These are phyloP conservation scores for Melanerpes formicivorus DNA, from an alignment of 2,113 vertebrate species.

Conservation along the genomic window DNA sequence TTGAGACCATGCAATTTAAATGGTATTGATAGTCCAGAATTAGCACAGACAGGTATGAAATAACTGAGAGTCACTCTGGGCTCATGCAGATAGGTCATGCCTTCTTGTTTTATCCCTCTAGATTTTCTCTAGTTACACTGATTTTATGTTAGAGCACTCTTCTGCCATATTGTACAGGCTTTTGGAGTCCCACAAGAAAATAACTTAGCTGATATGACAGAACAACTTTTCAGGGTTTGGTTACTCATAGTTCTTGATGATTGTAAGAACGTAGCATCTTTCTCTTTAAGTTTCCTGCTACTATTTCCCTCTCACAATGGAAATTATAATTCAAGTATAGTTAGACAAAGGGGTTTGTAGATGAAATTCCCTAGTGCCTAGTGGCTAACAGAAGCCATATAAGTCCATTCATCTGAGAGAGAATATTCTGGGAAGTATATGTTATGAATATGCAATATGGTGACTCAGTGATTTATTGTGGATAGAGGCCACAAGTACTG, in stretches of 20 bases:
- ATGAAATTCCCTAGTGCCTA: neutral
- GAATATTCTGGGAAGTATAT: neutral
- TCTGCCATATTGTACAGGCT: neutral
- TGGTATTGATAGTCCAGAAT: neutral
- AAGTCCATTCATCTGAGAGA: neutral
- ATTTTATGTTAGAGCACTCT: neutral
- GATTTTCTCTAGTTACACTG: neutral
- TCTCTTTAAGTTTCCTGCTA: neutral
- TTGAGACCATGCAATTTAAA: neutral
- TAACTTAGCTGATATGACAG: neutral
- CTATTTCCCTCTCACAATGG: neutral
- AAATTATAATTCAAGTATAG: neutral
- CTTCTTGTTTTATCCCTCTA: neutral
- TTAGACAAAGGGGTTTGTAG: neutral
- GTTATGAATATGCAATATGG: neutral
- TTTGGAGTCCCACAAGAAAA: neutral
- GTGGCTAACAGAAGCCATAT: neutral
- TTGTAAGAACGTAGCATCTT: neutral
- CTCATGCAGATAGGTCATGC: neutral
- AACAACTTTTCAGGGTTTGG: neutral
- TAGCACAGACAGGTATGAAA: neutral
- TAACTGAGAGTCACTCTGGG: neutral
- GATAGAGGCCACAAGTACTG: neutral
- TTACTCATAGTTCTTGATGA: neutral
- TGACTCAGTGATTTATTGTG: neutral